Percentiles rank a stretch among this genome's conserved stretches.
Evolutionary conservation across 2,797 vertebrate species (phyloP).

Genomic region (Sphenopsis melanotis): DNA sequence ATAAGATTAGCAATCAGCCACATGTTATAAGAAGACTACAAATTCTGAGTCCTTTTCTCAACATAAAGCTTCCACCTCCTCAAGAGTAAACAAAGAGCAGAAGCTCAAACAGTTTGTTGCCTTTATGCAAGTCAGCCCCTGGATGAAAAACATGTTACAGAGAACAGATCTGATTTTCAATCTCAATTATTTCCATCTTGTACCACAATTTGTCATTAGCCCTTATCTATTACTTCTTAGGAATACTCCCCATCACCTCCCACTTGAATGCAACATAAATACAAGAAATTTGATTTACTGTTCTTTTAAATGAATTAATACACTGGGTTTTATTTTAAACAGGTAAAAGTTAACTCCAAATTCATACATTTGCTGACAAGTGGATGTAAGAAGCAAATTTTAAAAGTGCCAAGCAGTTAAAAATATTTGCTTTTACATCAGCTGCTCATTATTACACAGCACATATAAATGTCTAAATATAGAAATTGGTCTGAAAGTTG

Average conservation of each 20-base stretch:
- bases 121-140: background rate
- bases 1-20: background rate
- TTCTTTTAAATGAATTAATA: background rate
- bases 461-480: background rate
- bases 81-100: background rate
- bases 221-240: background rate
- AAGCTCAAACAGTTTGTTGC: background rate
- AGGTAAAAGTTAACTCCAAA: background rate
- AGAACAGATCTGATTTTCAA: background rate
- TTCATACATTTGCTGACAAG: background rate
- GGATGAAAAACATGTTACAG: background rate
- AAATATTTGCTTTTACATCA: background rate
- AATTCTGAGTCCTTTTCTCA: background rate
- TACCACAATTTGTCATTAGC: background rate
- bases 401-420: background rate
- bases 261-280: background rate
- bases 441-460: background rate
- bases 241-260: background rate
- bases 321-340: background rate
- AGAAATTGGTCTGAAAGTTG: background rate
- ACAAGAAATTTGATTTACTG: background rate
- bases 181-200: background rate
- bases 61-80: background rate
- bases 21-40: background rate
- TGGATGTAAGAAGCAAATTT: background rate